A percentile compares a stretch with the other conserved stretches of the same genome.
These are phyloP conservation scores for Carterocephalus palaemon DNA, from an alignment of 2,888 invertebrate genomes.

Conservation along the genomic window DNA sequence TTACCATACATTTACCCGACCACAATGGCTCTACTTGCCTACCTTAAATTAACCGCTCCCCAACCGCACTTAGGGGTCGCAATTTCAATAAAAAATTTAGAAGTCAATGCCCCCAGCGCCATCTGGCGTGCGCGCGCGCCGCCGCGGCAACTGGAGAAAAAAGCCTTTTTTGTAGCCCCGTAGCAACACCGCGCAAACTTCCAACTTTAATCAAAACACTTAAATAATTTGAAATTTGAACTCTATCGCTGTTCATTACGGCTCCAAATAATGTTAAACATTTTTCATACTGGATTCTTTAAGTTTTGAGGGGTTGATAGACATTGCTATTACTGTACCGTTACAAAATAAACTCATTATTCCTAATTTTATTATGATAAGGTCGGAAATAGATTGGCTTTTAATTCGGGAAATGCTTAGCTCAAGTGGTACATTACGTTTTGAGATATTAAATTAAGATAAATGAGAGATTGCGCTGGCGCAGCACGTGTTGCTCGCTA, in stretches of 20 bases:
- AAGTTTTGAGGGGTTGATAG: constrained; percentile 35
- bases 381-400: constrained; percentile 4
- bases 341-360: constrained; percentile 11
- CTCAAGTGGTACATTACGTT: constrained; percentile 17
- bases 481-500: constrained; percentile 33
- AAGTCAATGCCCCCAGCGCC: constrained; percentile 69
- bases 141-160: constrained; percentile 31
- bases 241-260: constrained; percentile 29
- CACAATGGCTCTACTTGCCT: constrained; percentile 46
- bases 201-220: constrained; percentile 13
- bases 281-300: constrained; percentile 8
- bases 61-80: constrained; percentile 71
- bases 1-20: constrained; percentile 19
- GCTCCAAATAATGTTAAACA: constrained; percentile 1
- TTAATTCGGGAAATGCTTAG: not conserved
- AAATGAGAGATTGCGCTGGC: constrained; percentile 32
- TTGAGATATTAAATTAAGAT: constrained; percentile 43
- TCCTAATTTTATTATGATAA: constrained; percentile 7
- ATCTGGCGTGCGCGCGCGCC: constrained; percentile 66
- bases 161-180: constrained; percentile 47
- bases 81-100: constrained; percentile 56
- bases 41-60: constrained; percentile 53
- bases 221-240: constrained; percentile 21
- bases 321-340: constrained; percentile 6
- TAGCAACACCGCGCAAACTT: constrained; percentile 43